These are phyloP conservation scores for Onychomys arenicola DNA, from an alignment of 2,797 vertebrate species.

Conservation along the genomic window DNA sequence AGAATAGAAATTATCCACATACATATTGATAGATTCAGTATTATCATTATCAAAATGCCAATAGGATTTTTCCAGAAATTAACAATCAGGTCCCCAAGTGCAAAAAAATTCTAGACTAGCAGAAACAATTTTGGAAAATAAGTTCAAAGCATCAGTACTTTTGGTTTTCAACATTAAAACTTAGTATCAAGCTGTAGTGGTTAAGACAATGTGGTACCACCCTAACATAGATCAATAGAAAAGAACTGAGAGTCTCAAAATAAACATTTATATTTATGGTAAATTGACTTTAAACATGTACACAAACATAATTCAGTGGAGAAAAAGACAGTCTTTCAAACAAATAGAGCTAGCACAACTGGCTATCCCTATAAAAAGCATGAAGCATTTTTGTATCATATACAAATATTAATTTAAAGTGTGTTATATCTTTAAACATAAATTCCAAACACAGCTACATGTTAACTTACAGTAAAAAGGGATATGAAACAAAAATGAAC, in stretches of 20 bases:
- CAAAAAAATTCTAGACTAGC: not conserved
- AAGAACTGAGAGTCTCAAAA: not conserved
- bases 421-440: not conserved
- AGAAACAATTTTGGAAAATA: not conserved
- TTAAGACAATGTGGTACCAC: not conserved
- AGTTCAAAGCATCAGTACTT: not conserved
- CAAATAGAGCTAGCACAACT: not conserved
- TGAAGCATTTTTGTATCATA: not conserved
- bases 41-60: not conserved
- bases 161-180: not conserved
- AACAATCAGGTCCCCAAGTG: not conserved
- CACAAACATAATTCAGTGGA: not conserved
- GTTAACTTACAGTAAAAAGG: not conserved
- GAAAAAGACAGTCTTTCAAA: not conserved
- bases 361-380: not conserved
- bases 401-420: not conserved
- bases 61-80: not conserved
- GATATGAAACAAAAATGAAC: not conserved
- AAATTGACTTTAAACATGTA: not conserved
- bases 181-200: not conserved
- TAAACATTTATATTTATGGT: not conserved
- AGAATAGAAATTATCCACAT: not conserved
- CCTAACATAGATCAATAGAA: not conserved
- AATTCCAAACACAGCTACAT: not conserved
- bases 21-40: not conserved